These are phyloP conservation scores for Agrochola circellaris DNA, from an alignment of 2,888 invertebrate species.

Conservation along the genomic window DNA sequence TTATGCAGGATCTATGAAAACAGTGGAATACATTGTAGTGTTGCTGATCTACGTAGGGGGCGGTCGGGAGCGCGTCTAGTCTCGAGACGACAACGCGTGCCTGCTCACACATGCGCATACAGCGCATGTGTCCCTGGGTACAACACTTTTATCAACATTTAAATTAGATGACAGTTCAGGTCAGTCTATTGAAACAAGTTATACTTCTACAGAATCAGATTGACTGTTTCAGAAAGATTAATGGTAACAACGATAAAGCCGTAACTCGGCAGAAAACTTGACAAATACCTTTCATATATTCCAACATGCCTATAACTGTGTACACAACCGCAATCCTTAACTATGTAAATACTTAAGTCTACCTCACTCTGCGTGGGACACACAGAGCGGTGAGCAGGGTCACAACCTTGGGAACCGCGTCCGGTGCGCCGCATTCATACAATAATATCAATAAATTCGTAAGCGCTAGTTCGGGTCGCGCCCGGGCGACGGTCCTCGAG, in stretches of 20 bases:
- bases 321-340: conserved; percentile 46
- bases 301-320: conserved; percentile 19
- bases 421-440: conserved; percentile 20
- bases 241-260: conserved; percentile 17
- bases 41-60: neutral
- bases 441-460: conserved; percentile 71
- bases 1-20: conserved; percentile 14
- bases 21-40: conserved; percentile 4
- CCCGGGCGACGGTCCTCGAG: conserved; percentile 21
- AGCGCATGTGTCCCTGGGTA: conserved; percentile 40
- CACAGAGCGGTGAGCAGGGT: conserved; percentile 16
- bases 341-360: conserved; percentile 20
- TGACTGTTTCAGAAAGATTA: conserved; percentile 1
- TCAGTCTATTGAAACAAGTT: conserved; percentile 8
- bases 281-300: conserved; percentile 13
- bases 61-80: neutral
- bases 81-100: neutral
- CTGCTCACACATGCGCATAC: neutral
- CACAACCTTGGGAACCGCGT: conserved; percentile 28
- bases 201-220: conserved; percentile 21
- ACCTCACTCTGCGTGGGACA: conserved; percentile 3
- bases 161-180: neutral
- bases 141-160: conserved; percentile 17
- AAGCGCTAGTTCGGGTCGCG: conserved; percentile 21
- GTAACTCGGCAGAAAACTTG: conserved; percentile 23